Evolutionary conservation across 2,113 vertebrate species (phyloP).

Genomic region (Cynopterus brachyotis): DNA sequence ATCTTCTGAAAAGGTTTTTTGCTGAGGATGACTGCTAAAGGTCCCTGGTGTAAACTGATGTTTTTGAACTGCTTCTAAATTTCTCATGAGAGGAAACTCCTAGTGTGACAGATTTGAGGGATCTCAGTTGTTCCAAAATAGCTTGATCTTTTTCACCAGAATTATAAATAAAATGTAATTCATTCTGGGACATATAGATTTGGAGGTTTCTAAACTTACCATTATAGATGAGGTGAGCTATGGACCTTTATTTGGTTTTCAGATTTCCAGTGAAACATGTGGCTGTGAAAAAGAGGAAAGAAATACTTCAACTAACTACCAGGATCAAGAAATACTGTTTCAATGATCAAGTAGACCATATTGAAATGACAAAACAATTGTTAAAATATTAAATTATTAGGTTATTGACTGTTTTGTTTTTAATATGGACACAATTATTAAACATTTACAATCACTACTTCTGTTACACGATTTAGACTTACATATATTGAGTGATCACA

Average conservation of each 20-base stretch:
- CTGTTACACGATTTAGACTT: background rate
- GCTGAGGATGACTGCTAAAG: background rate
- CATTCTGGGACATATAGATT: background rate
- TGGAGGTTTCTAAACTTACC: background rate
- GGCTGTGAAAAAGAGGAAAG: background rate
- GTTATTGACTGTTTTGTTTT: background rate
- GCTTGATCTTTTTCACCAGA: background rate
- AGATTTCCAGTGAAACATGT: background rate
- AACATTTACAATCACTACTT: background rate
- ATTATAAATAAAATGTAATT: background rate
- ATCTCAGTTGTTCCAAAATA: background rate
- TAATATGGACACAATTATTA: background rate
- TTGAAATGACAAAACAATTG: background rate
- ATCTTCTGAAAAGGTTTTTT: background rate
- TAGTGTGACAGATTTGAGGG: background rate
- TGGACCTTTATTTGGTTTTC: background rate
- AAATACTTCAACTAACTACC: background rate
- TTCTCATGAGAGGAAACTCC: background rate
- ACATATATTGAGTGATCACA: background rate
- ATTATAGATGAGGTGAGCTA: background rate
- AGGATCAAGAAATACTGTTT: background rate
- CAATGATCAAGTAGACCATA: background rate
- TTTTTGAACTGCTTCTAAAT: background rate
- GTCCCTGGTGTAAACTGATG: background rate
- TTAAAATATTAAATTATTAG: constrained; percentile 10